Conservation (phyloP, 2,888 invertebrate species). For the Tetrapedia diversipes region DNA sequence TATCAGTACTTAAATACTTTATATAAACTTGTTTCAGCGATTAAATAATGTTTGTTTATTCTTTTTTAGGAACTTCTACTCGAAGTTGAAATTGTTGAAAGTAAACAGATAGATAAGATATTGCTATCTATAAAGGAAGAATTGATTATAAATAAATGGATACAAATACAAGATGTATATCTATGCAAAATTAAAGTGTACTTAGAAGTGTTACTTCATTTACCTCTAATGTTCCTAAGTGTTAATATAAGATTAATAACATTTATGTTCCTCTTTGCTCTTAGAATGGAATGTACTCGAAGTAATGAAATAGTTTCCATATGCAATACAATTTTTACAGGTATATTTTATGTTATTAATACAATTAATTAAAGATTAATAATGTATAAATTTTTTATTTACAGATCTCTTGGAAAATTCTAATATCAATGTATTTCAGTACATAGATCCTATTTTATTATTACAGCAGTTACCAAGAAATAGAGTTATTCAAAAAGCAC, state of each 20-base stretch:
- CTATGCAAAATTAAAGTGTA: slow-evolving; percentile 44
- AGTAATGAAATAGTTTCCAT: slow-evolving; percentile 46
- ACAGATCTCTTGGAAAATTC: slow-evolving; percentile 70
- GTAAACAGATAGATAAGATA: slow-evolving; percentile 46
- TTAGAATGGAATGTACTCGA: slow-evolving; percentile 66
- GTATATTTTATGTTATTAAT: slow-evolving; percentile 55
- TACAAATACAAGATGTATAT: slow-evolving; percentile 42
- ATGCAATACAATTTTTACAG: slow-evolving; percentile 68
- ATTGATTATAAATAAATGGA: slow-evolving; percentile 64
- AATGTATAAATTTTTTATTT: slow-evolving; percentile 27
- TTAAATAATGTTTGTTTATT: slow-evolving; percentile 16
- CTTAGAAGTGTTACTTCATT: slow-evolving; percentile 62
- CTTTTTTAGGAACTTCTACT: slow-evolving; percentile 47
- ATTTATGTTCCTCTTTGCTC: slow-evolving; percentile 70
- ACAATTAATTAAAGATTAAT: slow-evolving; percentile 1
- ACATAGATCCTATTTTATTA: slow-evolving; percentile 64
- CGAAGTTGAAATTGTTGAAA: slow-evolving; percentile 26
- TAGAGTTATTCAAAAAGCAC: slow-evolving; percentile 59
- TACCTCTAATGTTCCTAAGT: slow-evolving; percentile 70
- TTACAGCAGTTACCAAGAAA: slow-evolving; percentile 62
- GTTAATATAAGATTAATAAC: slow-evolving; percentile 64
- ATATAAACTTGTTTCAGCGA: slow-evolving; percentile 13
- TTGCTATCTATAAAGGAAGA: slow-evolving; percentile 65
- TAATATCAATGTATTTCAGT: slow-evolving; percentile 69
- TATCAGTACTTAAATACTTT: slow-evolving; percentile 16